Evolutionary conservation across 1,140 invertebrate species (phyloP).

Genomic region (Rhagoletis pomonella): DNA sequence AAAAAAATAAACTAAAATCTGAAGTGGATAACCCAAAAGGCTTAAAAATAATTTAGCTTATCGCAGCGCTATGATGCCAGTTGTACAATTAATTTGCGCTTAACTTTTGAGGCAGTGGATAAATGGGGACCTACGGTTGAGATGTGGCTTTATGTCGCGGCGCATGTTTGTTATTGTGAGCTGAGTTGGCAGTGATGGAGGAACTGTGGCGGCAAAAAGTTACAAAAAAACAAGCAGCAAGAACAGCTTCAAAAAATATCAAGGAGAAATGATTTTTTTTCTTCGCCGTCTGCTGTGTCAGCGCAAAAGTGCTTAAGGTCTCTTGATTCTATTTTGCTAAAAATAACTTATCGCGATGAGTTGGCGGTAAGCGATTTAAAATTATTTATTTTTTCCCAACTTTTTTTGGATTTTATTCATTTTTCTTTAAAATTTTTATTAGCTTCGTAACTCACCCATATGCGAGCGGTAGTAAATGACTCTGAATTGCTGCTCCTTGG

Average conservation of each 20-base stretch:
- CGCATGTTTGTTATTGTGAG: not conserved
- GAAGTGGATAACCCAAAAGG: not conserved
- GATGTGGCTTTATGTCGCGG: not conserved
- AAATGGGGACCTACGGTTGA: not conserved
- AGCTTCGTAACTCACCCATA: no score
- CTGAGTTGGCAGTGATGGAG: not conserved
- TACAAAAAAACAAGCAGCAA: not conserved
- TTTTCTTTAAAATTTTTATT: not conserved
- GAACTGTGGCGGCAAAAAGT: not conserved
- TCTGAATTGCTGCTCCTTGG: not conserved
- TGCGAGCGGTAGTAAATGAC: no score
- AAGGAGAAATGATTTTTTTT: not conserved
- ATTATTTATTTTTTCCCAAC: not conserved
- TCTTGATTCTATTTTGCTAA: not conserved
- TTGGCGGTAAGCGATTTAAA: not conserved
- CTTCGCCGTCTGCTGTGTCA: not conserved
- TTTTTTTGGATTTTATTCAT: not conserved
- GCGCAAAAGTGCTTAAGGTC: not conserved
- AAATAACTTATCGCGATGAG: not conserved
- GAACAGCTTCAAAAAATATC: not conserved
- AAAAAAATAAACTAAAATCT: slow-evolving; percentile 21
- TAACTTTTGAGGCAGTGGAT: slow-evolving; percentile 17
- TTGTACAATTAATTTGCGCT: slow-evolving; percentile 14
- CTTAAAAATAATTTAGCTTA: slow-evolving; percentile 18
- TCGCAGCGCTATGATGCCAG: not conserved